Conservation (phyloP, 2,888 invertebrate genomes). For the Temnothorax ravouxi region DNA sequence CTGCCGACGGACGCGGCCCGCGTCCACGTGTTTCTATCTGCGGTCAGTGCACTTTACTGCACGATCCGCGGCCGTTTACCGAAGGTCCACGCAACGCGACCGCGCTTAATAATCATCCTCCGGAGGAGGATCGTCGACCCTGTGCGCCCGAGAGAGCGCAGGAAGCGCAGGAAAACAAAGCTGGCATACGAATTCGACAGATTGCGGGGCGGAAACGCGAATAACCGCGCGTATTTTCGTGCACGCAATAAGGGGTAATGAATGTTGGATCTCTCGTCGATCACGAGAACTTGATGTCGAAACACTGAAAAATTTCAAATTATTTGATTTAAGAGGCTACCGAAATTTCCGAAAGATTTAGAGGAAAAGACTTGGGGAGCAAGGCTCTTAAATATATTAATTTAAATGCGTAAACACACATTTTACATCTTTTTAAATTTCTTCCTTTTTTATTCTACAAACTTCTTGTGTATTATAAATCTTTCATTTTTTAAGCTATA, state of each 20-base stretch:
- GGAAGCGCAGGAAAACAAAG: conserved; percentile 48
- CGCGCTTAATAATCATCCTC: conserved; percentile 74
- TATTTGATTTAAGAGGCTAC: not conserved
- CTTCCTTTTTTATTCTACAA: not conserved
- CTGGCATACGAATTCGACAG: conserved; percentile 47
- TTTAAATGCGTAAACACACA: not conserved
- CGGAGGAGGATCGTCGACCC: conserved; percentile 74
- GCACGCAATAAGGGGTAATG: conserved; percentile 19
- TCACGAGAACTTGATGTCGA: not conserved
- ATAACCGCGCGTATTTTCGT: not conserved
- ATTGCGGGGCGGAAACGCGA: not conserved
- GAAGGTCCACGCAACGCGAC: conserved; percentile 76
- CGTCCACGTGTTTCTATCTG: conserved; percentile 78
- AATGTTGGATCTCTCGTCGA: not conserved
- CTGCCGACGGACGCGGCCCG: conserved; percentile 63
- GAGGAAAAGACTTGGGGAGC: not conserved
- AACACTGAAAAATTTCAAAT: no score
- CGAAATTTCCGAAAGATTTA: not conserved
- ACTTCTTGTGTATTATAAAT: not conserved
- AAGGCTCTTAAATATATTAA: not conserved
- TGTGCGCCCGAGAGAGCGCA: conserved; percentile 59
- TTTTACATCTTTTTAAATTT: not conserved
- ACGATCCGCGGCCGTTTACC: conserved; percentile 76
- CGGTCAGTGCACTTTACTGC: conserved; percentile 78
- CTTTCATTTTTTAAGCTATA: no score